Conservation (phyloP, 2,888 invertebrate species). For the Pachliopta kotzebuea region DNA sequence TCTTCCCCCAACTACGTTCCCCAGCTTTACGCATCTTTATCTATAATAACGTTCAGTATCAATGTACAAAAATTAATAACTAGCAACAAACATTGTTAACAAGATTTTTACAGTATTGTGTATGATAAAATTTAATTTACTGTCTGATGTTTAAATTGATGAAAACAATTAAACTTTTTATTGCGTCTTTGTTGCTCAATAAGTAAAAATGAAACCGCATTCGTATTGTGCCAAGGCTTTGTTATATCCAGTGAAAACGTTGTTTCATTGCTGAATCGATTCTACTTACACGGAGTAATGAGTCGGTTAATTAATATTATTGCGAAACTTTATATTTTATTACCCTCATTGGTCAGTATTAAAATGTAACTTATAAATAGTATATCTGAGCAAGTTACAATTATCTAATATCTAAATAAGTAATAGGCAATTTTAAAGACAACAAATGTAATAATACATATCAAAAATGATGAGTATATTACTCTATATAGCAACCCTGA, state of each 20-base stretch:
- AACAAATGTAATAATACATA: background rate
- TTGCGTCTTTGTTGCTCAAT: background rate
- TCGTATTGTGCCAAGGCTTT: constrained; percentile 18
- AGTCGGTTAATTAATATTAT: constrained; percentile 9
- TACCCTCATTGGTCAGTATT: too few species aligned
- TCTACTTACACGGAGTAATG: constrained; percentile 14
- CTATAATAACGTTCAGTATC: too few species aligned
- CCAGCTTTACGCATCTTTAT: too few species aligned
- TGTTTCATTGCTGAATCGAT: constrained; percentile 19
- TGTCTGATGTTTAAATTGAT: background rate
- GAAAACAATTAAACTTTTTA: background rate
- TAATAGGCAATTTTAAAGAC: background rate
- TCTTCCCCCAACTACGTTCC: too few species aligned
- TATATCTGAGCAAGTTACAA: background rate
- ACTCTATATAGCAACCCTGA: background rate
- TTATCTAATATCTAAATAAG: background rate
- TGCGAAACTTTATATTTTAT: too few species aligned
- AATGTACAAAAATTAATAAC: too few species aligned
- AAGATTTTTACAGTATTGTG: too few species aligned
- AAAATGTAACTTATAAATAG: too few species aligned
- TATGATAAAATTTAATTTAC: too few species aligned
- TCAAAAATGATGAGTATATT: background rate
- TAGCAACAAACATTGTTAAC: too few species aligned
- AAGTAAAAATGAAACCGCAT: constrained; percentile 13
- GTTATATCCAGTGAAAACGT: constrained; percentile 24